A percentile compares a stretch with the other conserved stretches of the same genome.
phyloP scores from a whole-genome alignment of 2,888 invertebrate genomes.

The Melanotus villosus region DNA sequence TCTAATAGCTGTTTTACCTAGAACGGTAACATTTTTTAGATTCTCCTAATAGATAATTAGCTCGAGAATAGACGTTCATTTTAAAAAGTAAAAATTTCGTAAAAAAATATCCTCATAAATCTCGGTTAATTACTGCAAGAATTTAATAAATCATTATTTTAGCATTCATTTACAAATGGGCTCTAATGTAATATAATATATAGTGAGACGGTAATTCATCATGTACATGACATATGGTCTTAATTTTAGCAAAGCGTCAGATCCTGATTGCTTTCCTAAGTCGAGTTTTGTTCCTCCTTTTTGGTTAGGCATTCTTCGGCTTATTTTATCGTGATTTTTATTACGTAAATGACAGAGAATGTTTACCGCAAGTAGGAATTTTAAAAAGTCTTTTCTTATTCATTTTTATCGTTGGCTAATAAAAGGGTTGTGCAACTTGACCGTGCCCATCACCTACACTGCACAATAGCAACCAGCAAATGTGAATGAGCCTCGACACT shows the following conservation, averaged over 20 bases:
- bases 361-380: no score
- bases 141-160: slow-evolving; percentile 51
- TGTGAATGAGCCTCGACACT: no score
- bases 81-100: slow-evolving; percentile 36
- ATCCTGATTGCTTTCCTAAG: slow-evolving; percentile 36
- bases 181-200: slow-evolving; percentile 50
- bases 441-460: no score
- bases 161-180: slow-evolving; percentile 49
- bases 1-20: slow-evolving; percentile 53
- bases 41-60: slow-evolving; percentile 51
- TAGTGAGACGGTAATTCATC: slow-evolving; percentile 46
- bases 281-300: slow-evolving; percentile 24
- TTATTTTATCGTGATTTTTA: no score
- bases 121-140: slow-evolving; percentile 41
- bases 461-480: no score
- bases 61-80: slow-evolving; percentile 31
- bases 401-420: no score
- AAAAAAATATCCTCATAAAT: slow-evolving; percentile 40
- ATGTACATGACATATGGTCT: slow-evolving; percentile 43
- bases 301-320: not conserved
- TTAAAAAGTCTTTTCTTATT: no score
- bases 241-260: slow-evolving; percentile 43
- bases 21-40: slow-evolving; percentile 51
- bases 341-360: no score
- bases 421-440: no score